These are phyloP conservation scores for Temnothorax longispinosus DNA, from an alignment of 1,140 invertebrate species.

Conservation along the genomic window DNA sequence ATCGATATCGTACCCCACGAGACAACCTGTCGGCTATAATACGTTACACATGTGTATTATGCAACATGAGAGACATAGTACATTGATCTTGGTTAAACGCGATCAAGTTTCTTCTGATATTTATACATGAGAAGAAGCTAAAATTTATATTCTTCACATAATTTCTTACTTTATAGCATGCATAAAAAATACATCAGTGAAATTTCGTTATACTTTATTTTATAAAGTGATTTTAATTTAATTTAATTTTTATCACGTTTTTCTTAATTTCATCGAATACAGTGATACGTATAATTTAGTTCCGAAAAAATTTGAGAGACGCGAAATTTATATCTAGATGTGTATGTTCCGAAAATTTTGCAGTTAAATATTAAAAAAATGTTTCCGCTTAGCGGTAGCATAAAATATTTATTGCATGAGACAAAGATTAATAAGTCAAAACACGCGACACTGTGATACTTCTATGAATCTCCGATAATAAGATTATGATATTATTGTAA, in stretches of 20 bases:
- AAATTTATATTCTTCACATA: neutral
- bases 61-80: neutral
- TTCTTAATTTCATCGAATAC: neutral
- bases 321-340: neutral
- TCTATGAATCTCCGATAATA: neutral
- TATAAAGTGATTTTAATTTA: neutral
- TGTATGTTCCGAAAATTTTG: neutral
- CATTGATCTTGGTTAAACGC: neutral
- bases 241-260: neutral
- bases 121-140: neutral
- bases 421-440: neutral
- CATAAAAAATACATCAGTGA: neutral
- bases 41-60: neutral
- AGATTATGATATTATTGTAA: neutral
- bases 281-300: neutral
- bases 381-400: neutral
- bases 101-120: neutral
- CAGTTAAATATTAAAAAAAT: neutral
- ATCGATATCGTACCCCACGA: neutral
- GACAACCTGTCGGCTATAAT: conserved; percentile 3
- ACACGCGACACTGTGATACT: neutral
- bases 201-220: neutral
- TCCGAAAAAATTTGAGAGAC: neutral
- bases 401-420: neutral
- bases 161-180: neutral